Evolutionary conservation across 2,113 vertebrate genomes (phyloP).

Genomic region (Ochotona princeps): DNA sequence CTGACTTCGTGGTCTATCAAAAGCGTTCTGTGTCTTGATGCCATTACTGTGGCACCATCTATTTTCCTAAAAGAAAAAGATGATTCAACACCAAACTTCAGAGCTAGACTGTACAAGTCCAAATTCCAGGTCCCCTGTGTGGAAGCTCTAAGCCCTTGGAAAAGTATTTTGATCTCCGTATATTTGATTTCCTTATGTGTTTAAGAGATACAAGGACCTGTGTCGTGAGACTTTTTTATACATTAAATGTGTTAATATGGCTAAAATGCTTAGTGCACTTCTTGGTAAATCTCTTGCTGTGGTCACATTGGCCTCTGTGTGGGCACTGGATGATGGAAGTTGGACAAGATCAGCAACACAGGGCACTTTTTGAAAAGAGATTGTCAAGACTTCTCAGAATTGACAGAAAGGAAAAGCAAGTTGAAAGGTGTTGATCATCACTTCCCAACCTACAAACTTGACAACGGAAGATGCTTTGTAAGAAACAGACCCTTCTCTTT

Average conservation of each 20-base stretch:
- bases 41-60: background rate
- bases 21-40: background rate
- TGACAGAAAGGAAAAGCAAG: background rate
- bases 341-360: background rate
- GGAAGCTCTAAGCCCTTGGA: background rate
- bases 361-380: background rate
- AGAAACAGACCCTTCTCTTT: conserved; percentile 63
- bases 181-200: background rate
- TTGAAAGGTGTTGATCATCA: conserved; percentile 2
- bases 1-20: background rate
- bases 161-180: background rate
- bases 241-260: background rate
- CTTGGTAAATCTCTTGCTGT: background rate
- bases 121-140: background rate
- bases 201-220: background rate
- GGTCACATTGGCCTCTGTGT: background rate
- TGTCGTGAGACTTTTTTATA: background rate
- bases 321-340: background rate
- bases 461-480: conserved; percentile 59
- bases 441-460: conserved; percentile 46
- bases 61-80: background rate
- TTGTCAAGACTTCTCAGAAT: background rate
- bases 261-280: background rate
- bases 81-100: background rate
- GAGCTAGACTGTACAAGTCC: background rate